Evolutionary conservation across 1,140 invertebrate genomes (phyloP).

Genomic region (Whitmania pigra): DNA sequence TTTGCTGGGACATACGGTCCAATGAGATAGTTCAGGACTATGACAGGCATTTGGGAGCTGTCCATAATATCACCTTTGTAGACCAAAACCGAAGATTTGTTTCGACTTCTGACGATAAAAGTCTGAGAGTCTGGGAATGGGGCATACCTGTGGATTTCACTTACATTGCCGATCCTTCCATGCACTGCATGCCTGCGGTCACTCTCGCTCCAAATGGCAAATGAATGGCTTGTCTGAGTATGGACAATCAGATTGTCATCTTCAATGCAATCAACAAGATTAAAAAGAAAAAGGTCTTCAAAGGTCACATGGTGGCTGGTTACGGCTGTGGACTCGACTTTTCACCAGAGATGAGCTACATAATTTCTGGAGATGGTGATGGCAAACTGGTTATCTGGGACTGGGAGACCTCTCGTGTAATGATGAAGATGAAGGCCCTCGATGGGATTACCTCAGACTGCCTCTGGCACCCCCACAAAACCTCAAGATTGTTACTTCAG

Average conservation of each 20-base stretch:
- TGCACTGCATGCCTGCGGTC: conserved; percentile 98
- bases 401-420: conserved; percentile 96
- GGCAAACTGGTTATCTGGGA: conserved; percentile 98
- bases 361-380: conserved; percentile 97
- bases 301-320: conserved; percentile 93
- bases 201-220: conserved; percentile 89
- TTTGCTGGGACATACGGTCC: conserved; percentile 86
- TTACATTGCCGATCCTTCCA: conserved; percentile 97
- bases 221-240: conserved; percentile 96
- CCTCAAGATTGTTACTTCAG: conserved; percentile 86
- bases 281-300: conserved; percentile 93
- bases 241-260: conserved; percentile 86
- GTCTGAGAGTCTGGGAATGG: conserved; percentile 99
- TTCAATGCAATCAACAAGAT: too few relatives aligned
- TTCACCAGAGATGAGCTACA: conserved; percentile 96
- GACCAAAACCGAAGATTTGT: conserved; percentile 95
- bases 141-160: conserved; percentile 72
- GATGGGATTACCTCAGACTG: conserved; percentile 87
- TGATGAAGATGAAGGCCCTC: conserved; percentile 97
- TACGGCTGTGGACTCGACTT: conserved; percentile 96
- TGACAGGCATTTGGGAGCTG: conserved; percentile 92
- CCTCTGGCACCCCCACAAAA: too few relatives aligned
- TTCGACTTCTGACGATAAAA: conserved; percentile 87
- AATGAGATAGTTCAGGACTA: conserved; percentile 93
- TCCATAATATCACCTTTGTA: conserved; percentile 97